Base-by-base conservation (phyloP, 2,113 vertebrate species). In the Centropus bengalensis region DNA sequence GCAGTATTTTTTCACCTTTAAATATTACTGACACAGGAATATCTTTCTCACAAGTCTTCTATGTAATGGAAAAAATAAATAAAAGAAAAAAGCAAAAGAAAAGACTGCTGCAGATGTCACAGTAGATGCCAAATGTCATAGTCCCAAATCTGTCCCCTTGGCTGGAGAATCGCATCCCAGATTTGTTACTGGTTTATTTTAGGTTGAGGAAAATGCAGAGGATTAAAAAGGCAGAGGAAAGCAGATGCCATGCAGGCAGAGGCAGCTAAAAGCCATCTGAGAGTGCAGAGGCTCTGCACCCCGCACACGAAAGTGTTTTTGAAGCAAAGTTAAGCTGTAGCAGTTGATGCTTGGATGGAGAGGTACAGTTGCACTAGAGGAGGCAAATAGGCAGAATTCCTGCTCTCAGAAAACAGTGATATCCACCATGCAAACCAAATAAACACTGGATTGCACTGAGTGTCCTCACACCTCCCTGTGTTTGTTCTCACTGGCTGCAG, bases 271-370 rank as follows among this genome's bases (percentile, higher is more conserved):
- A 86, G 55, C 90, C 60, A 38, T 74, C 44, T 0, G 4, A 88
- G 70, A 79, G 60, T 10, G 5, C 44, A 52, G 82, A 78, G 66
- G 42, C 89, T 64, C 86, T 91, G 88, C 96, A 92, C 88, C 90
- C 96, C 79, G 69, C 80, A 64, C 60, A 96, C 93, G 94, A 96
- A 95, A 87, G 93, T 70, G 64, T 96, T 95, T 95, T 86, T 89
- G 86, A 92, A 83, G 81, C 81, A 85, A 66, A 92, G 77, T 71
- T 86, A 62, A 96, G 88, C 87, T 87, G 68, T 11, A 47, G 92
- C 96, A 94, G 92, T 91, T 96, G 96, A 75, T 78, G 71, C 89
- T 76, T 86, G 67, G 88, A 90, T 44, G 28, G 68, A 79, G 81
- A 64, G 88, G 68, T 93, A 78, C 94, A 96, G 96, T 89, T 94